Base-by-base conservation (phyloP, 2,797 vertebrate genomes). In the Gadopsis marmoratus region DNA sequence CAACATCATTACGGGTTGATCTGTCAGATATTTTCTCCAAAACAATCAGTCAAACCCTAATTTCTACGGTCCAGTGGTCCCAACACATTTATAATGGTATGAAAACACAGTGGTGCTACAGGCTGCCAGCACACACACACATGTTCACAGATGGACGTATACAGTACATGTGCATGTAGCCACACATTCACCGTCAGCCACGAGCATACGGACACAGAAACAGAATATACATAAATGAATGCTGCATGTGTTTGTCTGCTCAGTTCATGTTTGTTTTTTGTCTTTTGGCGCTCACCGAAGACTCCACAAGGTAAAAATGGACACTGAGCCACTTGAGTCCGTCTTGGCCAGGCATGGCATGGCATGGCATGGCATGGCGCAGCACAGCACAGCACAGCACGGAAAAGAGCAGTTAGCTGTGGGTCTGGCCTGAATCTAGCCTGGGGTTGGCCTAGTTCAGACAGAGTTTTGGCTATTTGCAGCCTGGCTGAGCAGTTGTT, bases 161-260 rank as follows among this genome's bases (percentile, higher is more conserved):
- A 59, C 48, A 61, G 56, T 16, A 45, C 56, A 31, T 48, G 55
- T 58, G 50, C 64, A 66, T 48, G 17, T 53, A 50, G 55, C 50
- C 26, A 19, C 9, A 64, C 56, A 51, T n/a, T 43, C n/a, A 29
- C 67, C 9, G 9, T 17, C 55, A 73, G 67, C 29, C 39, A 39
- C 12, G 4, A 37, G 21, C 63, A 69, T 31, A 59, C 71, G 45
- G 29, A 56, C 66, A 63, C 29, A 71, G 11, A 68, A 77, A 74
- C 75, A 79, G 31, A n/a, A 62, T 39, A 56, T 84, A 86, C 81
- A 89, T 79, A 86, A 86, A 90, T 58, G 82, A 72, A 86, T 90
- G 92, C 91, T 93, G 90, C 89, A 88, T 92, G 81, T 86, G 65
- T 89, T 90, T 64, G 74, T 91, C 84, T 89, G 83, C 86, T 93